Evolutionary conservation across 2,797 vertebrate genomes (phyloP), one percentile per base, ranked within the genome.

Genomic region (Tapera naevia): DNA sequence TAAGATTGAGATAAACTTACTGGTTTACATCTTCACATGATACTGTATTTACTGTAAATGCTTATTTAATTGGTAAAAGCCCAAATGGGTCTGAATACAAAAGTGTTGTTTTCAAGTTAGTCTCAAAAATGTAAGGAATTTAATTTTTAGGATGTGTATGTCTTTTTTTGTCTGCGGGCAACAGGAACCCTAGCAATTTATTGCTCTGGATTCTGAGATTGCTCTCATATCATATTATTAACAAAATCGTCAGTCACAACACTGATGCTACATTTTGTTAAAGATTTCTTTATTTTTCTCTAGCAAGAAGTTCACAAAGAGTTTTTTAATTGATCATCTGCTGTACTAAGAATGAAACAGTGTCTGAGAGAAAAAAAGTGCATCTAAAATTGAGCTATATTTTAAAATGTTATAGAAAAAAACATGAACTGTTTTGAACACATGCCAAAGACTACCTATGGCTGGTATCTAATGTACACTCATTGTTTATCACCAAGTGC

Each of bases 61-160:
- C 6, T 83, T 62, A 50, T 88, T 83, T 69, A 82, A 95, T 89
- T 88, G 83, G 65, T 41, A 65, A 81, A 78, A 96, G 53, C 7
- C 24, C 32, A 65, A 88, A 45, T 35, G 15, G 25, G 78, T 13
- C 83, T 60, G 46, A 93, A 81, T 90, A 86, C 60, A n/a, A 76
- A 81, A 30, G 72, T 92, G 66, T 69, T 58, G 57, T 76, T 80
- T 92, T 97, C 87, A 94, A 81, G 80, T 96, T 91, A 88, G 74
- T 70, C 67, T 54, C 54, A 89, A 70, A 72, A 71, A 95, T 93
- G 91, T 54, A 84, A 97, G 97, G 96, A 95, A 89, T 92, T 92
- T 93, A 91, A 96, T 87, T 88, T 94, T 92, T 72, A 76, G 93
- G 93, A 95, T 93, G 91, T 80, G 83, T 94, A 72, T 2, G 5